Evolutionary conservation across 2,797 vertebrate species (phyloP), one percentile per base, ranked within the genome.

Genomic region (Trichosurus vulpecula): DNA sequence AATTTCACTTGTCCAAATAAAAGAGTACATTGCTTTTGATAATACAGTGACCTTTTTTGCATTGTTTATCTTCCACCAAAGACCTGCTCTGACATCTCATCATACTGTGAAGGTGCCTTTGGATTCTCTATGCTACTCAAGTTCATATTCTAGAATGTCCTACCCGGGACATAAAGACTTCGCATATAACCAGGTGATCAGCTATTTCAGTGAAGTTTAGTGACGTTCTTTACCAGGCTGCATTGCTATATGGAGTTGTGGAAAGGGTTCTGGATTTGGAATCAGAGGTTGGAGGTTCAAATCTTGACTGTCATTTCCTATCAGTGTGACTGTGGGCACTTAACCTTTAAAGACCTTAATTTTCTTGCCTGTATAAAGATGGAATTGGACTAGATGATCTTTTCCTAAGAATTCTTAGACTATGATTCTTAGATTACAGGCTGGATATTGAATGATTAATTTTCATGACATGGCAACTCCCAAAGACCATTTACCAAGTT

Each of bases 1-100:
- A 95, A 91, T 96, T 95, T 55, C 56, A 52, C 52, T 94, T 90
- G 54, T 91, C 29, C 51, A 74, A 95, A 95, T 90, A 94, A 81
- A 92, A 95, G 22, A 94, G 25, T 2, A 96, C 58, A 92, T 92
- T 96, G 4, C 35, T 53, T 61, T 93, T 95, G 57, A 57, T 92
- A 97, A 95, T 35, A 35, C 5, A 31, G 25, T 94, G 92, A 91
- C 10, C 27, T 94, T 54, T 52, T 81, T 92, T 96, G 93, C 94
- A 89, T n/a, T 93, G 22, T 96, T 96, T 95, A 92, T 57, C 56
- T 74, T 74, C n/a, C 6, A 74, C 31, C n/a, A 41, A 22, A 74
- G 5, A 19, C 35, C 35, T 74, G 74, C 66, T 74, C n/a, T 41
- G 16, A 74, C 16, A 41, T 74, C n/a, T 41, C 19, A 74, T 22